Percentiles rank a stretch among this genome's conserved stretches.
Evolutionary conservation across 2,888 invertebrate genomes (phyloP).

Genomic region (Drosophila phalerata): DNA sequence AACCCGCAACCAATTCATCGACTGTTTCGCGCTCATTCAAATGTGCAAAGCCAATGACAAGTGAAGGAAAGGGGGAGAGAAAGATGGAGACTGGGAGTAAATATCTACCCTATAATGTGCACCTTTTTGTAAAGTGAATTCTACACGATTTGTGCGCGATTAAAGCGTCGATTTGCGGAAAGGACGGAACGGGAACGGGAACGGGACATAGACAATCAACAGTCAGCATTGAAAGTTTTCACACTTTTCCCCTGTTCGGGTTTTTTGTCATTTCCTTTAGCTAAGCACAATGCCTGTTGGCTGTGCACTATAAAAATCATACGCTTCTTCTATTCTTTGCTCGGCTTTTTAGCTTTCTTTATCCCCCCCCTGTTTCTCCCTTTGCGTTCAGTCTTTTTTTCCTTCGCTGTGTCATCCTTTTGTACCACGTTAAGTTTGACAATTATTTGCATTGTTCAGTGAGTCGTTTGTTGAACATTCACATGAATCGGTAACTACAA

Average conservation of each 20-base stretch:
- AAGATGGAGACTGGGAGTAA: too few species aligned
- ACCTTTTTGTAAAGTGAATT: constrained; percentile 55
- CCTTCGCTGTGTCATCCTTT: constrained; percentile 34
- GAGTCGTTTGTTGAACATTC: constrained; percentile 74
- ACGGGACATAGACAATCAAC: constrained; percentile 62
- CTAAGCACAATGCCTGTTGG: constrained; percentile 63
- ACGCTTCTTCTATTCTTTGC: constrained; percentile 66
- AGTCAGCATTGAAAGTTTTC: constrained; percentile 33
- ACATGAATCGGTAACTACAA: constrained; percentile 79
- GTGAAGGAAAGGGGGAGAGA: neutral
- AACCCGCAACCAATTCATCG: constrained; percentile 46
- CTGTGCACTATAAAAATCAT: constrained; percentile 72
- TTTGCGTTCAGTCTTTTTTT: constrained; percentile 17
- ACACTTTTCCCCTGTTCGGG: constrained; percentile 18
- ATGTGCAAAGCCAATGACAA: constrained; percentile 77
- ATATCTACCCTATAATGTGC: constrained; percentile 40
- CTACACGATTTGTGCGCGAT: constrained; percentile 59
- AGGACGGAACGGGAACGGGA: neutral
- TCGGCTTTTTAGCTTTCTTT: constrained; percentile 24
- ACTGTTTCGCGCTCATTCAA: constrained; percentile 66
- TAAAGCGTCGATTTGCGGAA: constrained; percentile 63
- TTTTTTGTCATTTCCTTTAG: constrained; percentile 43
- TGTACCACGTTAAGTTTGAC: constrained; percentile 74
- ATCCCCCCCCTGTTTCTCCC: neutral
- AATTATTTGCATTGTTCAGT: constrained; percentile 80